phyloP scores from a whole-genome alignment of 1,140 invertebrate genomes.

The Acyrthosiphon pisum region DNA sequence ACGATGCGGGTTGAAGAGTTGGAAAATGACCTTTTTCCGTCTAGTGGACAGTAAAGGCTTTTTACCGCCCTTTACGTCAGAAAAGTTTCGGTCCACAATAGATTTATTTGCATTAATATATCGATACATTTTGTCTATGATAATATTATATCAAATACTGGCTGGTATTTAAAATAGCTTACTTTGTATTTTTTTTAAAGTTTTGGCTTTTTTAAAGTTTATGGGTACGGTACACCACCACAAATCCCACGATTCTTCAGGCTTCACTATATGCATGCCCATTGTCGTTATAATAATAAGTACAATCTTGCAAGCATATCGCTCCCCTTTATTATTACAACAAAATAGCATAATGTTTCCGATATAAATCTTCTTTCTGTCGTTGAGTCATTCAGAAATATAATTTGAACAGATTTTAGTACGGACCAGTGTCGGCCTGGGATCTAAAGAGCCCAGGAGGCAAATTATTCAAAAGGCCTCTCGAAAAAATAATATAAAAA shows the following conservation, averaged over 20 bases:
- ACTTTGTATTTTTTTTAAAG: constrained; percentile 85
- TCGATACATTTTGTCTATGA: background rate
- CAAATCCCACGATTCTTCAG: constrained; percentile 85
- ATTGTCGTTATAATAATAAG: no score
- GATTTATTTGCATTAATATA: background rate
- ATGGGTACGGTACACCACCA: constrained; percentile 88
- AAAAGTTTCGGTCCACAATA: background rate
- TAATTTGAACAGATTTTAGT: no score
- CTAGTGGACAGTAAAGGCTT: background rate
- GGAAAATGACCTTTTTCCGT: background rate
- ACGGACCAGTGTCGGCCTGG: no score
- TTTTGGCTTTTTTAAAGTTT: constrained; percentile 81
- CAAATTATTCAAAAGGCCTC: no score
- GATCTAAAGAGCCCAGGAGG: no score
- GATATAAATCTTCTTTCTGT: background rate
- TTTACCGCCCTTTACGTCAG: background rate
- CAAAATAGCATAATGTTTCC: background rate
- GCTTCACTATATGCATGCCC: constrained; percentile 80
- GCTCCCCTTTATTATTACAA: background rate
- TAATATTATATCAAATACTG: background rate
- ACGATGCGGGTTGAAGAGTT: background rate
- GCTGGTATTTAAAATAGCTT: constrained; percentile 65
- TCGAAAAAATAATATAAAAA: no score
- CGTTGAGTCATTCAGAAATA: no score
- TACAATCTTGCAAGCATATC: constrained; percentile 61